Base-by-base conservation (phyloP, 2,113 vertebrate genomes). In the Dolichallabes microphthalmus region DNA sequence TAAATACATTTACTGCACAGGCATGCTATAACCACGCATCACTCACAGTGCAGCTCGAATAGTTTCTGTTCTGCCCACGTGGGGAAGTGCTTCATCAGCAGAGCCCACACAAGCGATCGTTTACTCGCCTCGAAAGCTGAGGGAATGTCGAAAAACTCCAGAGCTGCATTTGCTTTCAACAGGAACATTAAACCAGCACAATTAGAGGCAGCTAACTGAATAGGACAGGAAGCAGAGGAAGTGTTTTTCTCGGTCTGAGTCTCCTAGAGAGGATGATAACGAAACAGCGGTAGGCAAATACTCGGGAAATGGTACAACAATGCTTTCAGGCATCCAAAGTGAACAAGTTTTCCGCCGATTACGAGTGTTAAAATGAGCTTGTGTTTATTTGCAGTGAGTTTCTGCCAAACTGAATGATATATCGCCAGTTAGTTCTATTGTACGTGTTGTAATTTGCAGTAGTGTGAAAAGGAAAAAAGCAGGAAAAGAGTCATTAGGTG, bases 201-300 rank as follows among this genome's bases (percentile, higher is more conserved):
- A 64, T 94, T 93, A 92, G 94, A 91, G 90, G 82, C 80, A 83
- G 86, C 90, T 92, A 90, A 93, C 87, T 93, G 93, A 94, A 94
- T 94, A 88, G 88, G 90, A 89, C 92, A 91, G 93, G 93, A 94
- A 94, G 93, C 89, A 83, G 80, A 88, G 93, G 93, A 94, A 94
- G 93, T 92, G 89, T 88, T 89, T 88, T 93, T 91, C 91, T 87
- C 88, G 35, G 84, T 87, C 87, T 22, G 76, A 78, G 76, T 2
- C 85, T 89, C 84, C 80, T 86, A 19, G 57, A 90, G 27, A 66
- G 25, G 30, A 77, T 58, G 82, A 57, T 53, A 17, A 82, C n/a
- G 20, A 82, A 82, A 32, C 20, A 71, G 61, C 57, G 66, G 79
- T 83, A 27, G 45, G 55, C 27, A 55, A 74, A 79, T 82, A 73